A percentile compares a stretch with the other conserved stretches of the same genome.
Evolutionary conservation across 1,140 invertebrate genomes (phyloP).

Genomic region (Hesperophylax magnus): DNA sequence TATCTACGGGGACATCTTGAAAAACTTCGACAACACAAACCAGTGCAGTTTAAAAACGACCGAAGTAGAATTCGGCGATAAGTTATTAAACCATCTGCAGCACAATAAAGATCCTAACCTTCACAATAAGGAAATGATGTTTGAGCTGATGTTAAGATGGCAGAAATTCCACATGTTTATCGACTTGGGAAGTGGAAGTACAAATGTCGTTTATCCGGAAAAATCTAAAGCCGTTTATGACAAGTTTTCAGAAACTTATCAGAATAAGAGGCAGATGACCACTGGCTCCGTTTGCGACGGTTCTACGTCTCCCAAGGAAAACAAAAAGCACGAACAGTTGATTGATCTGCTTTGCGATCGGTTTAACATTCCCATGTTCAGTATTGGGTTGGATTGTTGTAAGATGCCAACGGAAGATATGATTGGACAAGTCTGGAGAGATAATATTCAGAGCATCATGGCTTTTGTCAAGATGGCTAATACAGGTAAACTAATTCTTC

Average conservation of each 20-base stretch:
- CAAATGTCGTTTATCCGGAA: slow-evolving; percentile 71
- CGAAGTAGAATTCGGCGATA: slow-evolving; percentile 73
- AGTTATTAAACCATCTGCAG: slow-evolving; percentile 68
- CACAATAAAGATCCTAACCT: slow-evolving; percentile 62
- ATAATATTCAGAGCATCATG: slow-evolving; percentile 80
- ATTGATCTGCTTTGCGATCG: slow-evolving; percentile 73
- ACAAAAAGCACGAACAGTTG: slow-evolving; percentile 63
- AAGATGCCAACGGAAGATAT: slow-evolving; percentile 79
- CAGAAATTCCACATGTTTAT: slow-evolving; percentile 76
- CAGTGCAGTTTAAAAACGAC: slow-evolving; percentile 66
- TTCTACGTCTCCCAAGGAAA: slow-evolving; percentile 54
- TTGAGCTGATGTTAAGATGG: slow-evolving; percentile 71
- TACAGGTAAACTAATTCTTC: slow-evolving; percentile 65
- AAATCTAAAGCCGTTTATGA: slow-evolving; percentile 67
- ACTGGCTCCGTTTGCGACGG: slow-evolving; percentile 52
- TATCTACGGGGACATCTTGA: slow-evolving; percentile 69
- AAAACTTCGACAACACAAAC: slow-evolving; percentile 60
- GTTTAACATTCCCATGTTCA: slow-evolving; percentile 73
- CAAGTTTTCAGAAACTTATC: slow-evolving; percentile 68
- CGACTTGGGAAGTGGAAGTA: slow-evolving; percentile 75
- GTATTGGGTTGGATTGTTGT: slow-evolving; percentile 80
- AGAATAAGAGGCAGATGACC: slow-evolving; percentile 60
- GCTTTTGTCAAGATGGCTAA: slow-evolving; percentile 72
- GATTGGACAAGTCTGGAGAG: slow-evolving; percentile 82
- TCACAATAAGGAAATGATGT: slow-evolving; percentile 70